phyloP scores from a whole-genome alignment of 1,140 invertebrate genomes.

The Helicoverpa zea region DNA sequence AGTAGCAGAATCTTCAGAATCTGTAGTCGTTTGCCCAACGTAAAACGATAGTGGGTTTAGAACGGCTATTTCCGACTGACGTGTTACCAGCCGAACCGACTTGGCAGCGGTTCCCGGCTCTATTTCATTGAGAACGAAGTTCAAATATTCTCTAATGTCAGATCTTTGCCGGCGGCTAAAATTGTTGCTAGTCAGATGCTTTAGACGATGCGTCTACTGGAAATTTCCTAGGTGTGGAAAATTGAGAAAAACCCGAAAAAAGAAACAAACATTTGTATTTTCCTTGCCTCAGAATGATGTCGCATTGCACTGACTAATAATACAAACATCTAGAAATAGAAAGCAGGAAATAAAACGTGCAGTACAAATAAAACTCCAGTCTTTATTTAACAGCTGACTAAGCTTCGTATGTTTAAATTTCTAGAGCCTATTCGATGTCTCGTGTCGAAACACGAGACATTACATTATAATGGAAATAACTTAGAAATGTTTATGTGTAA shows the following conservation, averaged over 20 bases:
- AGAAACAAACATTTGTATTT: not conserved
- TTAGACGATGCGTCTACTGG: not conserved
- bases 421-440: not conserved
- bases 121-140: constrained; percentile 78
- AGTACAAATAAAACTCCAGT: constrained; percentile 30
- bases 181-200: not conserved
- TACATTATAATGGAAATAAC: not conserved
- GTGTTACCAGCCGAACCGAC: constrained; percentile 68
- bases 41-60: constrained; percentile 61
- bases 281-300: constrained; percentile 21
- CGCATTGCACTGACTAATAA: not conserved
- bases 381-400: constrained; percentile 3
- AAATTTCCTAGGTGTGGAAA: not conserved
- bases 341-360: constrained; percentile 1
- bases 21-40: constrained; percentile 49
- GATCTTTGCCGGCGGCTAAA: constrained; percentile 45
- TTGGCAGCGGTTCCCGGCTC: constrained; percentile 76
- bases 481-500: not conserved
- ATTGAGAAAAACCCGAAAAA: not conserved
- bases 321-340: constrained; percentile 8
- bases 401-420: not conserved
- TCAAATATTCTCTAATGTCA: constrained; percentile 60
- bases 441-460: not conserved
- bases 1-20: constrained; percentile 60
- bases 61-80: constrained; percentile 72